Conservation (phyloP, 2,888 invertebrate genomes). For the Limenitis camilla region DNA sequence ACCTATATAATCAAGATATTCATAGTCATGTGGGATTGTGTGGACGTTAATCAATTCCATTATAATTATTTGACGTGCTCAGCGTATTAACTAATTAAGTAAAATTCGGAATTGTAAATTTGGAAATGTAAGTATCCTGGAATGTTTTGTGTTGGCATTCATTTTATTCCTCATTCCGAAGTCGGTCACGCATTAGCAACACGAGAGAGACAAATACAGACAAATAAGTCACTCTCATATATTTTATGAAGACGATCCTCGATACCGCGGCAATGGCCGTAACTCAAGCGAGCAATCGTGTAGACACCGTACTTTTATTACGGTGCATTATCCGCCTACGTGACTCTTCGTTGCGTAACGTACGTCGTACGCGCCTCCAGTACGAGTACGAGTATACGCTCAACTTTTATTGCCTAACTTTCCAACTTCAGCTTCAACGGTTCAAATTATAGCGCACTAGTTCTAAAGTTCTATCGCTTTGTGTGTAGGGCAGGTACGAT, state of each 20-base stretch:
- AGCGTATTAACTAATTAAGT: neutral
- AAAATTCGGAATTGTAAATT: neutral
- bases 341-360: conserved; percentile 3
- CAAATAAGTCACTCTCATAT: too few relatives aligned
- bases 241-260: too few relatives aligned
- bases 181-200: too few relatives aligned
- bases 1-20: neutral
- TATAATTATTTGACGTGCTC: neutral
- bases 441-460: conserved; percentile 1
- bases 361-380: too few relatives aligned
- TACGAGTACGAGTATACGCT: neutral
- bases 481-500: neutral
- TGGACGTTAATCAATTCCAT: neutral
- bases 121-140: neutral
- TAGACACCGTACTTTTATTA: neutral
- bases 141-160: too few relatives aligned
- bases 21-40: neutral
- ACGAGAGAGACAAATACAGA: too few relatives aligned
- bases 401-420: conserved; percentile 16
- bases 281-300: too few relatives aligned
- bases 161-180: too few relatives aligned
- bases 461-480: neutral
- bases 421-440: conserved; percentile 1
- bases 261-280: too few relatives aligned
- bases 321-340: conserved; percentile 1